Percentiles rank a stretch among this genome's conserved stretches.
phyloP scores from a whole-genome alignment of 2,113 vertebrate species.

The Actenoides hombroni region DNA sequence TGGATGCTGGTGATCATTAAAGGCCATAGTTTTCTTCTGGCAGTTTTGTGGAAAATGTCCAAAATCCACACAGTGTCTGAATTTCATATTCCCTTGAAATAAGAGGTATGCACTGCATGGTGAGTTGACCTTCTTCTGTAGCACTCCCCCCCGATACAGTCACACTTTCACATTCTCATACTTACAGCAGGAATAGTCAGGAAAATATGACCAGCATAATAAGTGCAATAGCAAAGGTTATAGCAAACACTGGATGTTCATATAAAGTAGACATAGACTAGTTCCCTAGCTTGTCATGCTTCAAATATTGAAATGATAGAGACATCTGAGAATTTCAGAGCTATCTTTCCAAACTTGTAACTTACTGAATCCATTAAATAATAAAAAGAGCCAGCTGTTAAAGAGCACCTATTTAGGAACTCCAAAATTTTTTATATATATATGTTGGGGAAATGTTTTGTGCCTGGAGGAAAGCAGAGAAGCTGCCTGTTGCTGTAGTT shows the following conservation, averaged over 20 bases:
- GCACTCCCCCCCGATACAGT: neutral
- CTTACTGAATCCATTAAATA: neutral
- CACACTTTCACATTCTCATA: neutral
- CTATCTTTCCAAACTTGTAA: neutral
- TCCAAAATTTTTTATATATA: neutral
- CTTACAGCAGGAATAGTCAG: constrained; percentile 13
- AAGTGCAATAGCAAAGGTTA: constrained; percentile 27
- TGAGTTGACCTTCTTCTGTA: constrained; percentile 44
- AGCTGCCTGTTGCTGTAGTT: neutral
- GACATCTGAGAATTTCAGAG: neutral
- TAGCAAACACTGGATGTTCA: neutral
- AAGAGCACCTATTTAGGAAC: neutral
- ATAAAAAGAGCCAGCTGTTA: neutral
- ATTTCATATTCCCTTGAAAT: constrained; percentile 63
- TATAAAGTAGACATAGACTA: neutral
- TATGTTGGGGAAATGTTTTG: neutral
- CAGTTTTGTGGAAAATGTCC: constrained; percentile 61
- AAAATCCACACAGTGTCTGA: constrained; percentile 33
- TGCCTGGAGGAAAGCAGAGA: neutral
- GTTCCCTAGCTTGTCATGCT: neutral
- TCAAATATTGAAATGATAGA: neutral
- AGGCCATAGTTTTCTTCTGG: constrained; percentile 47
- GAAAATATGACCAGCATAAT: constrained; percentile 8
- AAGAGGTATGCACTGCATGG: neutral
- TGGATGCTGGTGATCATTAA: constrained; percentile 69